Conservation (phyloP, 2,888 invertebrate genomes). For the Noctua janthina region DNA sequence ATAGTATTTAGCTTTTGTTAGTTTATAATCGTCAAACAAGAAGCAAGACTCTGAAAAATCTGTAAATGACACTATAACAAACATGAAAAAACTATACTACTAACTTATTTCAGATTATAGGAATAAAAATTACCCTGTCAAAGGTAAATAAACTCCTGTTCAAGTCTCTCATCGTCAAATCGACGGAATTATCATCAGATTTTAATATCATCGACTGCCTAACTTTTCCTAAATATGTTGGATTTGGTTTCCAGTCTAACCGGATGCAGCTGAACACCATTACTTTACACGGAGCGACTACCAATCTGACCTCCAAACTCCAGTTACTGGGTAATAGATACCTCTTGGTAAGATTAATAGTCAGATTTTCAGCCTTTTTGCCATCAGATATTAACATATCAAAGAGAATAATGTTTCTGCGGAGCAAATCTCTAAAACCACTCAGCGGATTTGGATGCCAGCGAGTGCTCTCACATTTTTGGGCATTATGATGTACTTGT, state of each 20-base stretch:
- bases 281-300: background rate
- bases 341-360: background rate
- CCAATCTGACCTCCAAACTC: background rate
- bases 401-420: constrained; percentile 51
- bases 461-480: constrained; percentile 53
- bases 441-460: constrained; percentile 57
- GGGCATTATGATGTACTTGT: constrained; percentile 58
- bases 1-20: background rate
- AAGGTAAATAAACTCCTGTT: background rate
- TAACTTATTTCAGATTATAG: no score
- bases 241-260: background rate
- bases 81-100: no score
- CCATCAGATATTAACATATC: constrained; percentile 52
- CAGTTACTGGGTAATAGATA: background rate
- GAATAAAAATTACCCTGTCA: background rate
- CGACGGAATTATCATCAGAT: background rate
- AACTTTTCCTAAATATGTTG: background rate
- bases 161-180: background rate
- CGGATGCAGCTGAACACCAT: background rate
- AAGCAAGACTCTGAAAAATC: background rate
- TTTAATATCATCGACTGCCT: background rate
- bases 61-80: background rate
- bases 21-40: background rate
- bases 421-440: constrained; percentile 53
- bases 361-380: constrained; percentile 11